Base-by-base conservation (phyloP, 1,140 invertebrate species). In the Drosophila nikananu region DNA sequence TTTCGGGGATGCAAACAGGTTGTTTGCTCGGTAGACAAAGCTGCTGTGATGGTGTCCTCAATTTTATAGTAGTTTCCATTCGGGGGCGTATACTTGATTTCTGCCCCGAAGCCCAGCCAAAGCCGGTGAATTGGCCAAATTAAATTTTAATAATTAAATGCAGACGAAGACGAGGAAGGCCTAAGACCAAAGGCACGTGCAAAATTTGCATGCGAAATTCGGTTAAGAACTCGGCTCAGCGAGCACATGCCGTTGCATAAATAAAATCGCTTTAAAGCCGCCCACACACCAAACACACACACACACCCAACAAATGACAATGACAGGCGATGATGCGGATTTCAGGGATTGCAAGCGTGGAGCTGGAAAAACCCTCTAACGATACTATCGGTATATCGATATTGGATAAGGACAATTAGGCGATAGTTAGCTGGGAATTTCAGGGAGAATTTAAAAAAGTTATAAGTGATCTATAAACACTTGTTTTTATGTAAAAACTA, bases 131-230 rank as follows among this genome's bases (percentile, higher is more conserved):
- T 90, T 90, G 86, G 80, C 86, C 71, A 90, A 91, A 90, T 90
- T 90, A 91, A 90, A 90, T 90, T 90, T 90, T 90, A 90, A 90
- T 89, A 90, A 89, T 89, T 89, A 90, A 89, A 82, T 80, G 86
- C 86, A 90, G 64, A 51, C 78, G 58, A 62, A 64, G 76, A 61
- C 19, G 76, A 52, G 17, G 65, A 30, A 41, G 66, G 58, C 41
- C 44, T 63, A 66, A 71, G 57, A 51, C 64, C 57, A 46, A 78
- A 70, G 48, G 76, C 84, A 89, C 84, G 86, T 89, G 86, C 60
- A 90, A 74, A 89, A 90, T 90, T 90, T 90, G 86, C 86, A 90
- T 90, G 68, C 78, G 68, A 90, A 89, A 90, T 90, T 90, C 71
- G 81, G 81, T 89, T 89, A 87, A 83, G 80, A 83, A 81, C 77